phyloP scores from a whole-genome alignment of 2,113 vertebrate genomes.

The Aplodontia rufa region DNA sequence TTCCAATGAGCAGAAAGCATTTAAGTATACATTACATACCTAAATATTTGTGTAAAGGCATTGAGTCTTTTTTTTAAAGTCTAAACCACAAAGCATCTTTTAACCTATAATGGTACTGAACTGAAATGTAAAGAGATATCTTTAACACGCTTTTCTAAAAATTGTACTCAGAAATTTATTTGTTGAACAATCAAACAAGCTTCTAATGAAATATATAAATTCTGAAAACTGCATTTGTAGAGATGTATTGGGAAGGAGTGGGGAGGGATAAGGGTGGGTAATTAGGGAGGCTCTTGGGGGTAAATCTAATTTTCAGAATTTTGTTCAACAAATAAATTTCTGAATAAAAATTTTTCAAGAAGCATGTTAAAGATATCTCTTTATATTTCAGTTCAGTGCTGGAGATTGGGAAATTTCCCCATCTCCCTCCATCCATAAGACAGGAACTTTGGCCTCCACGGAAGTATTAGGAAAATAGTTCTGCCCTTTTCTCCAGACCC shows the following conservation, averaged over 20 bases:
- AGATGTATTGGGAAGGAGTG: too few species aligned
- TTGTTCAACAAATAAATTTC: too few species aligned
- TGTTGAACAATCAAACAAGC: too few species aligned
- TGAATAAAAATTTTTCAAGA: too few species aligned
- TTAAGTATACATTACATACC: background rate
- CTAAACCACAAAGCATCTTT: slow-evolving; percentile 44
- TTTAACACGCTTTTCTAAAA: too few species aligned
- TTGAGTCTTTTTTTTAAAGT: background rate
- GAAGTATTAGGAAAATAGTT: background rate
- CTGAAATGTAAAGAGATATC: too few species aligned
- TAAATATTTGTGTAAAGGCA: background rate
- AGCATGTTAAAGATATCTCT: background rate
- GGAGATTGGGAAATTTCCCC: background rate
- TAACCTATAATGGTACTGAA: background rate
- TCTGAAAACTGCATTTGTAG: too few species aligned
- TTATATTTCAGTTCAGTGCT: background rate
- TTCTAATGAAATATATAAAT: too few species aligned
- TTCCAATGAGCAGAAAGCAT: slow-evolving; percentile 21
- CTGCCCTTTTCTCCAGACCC: background rate
- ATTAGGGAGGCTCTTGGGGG: too few species aligned
- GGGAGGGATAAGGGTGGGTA: too few species aligned
- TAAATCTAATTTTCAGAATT: too few species aligned
- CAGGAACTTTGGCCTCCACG: background rate
- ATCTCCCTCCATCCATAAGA: background rate
- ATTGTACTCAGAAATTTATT: too few species aligned